phyloP scores from a whole-genome alignment of 2,797 vertebrate species.

The Hapalemur alaotrensis region DNA sequence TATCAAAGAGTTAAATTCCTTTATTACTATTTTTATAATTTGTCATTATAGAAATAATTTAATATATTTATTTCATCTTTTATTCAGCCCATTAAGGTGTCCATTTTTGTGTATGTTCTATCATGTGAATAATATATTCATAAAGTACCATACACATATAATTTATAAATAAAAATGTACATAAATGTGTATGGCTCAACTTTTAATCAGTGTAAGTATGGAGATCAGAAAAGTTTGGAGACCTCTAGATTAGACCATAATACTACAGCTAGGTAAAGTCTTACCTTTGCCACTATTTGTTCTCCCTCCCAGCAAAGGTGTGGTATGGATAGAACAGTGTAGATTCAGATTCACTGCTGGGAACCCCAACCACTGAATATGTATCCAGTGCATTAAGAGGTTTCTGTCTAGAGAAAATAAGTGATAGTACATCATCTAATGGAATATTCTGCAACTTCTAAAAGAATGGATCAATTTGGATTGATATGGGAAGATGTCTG shows the following conservation, averaged over 20 bases:
- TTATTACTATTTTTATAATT: neutral
- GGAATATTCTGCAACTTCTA: neutral
- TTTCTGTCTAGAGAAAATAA: neutral
- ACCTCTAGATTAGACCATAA: neutral
- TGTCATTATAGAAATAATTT: neutral
- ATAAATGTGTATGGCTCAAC: neutral
- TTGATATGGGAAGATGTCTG: neutral
- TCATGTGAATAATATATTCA: neutral
- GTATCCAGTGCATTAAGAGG: neutral
- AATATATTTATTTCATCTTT: neutral
- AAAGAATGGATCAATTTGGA: neutral
- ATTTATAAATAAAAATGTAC: neutral
- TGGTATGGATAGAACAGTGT: accelerated
- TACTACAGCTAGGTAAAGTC: neutral
- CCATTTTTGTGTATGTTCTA: neutral
- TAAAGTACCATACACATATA: neutral
- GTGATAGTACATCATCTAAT: neutral
- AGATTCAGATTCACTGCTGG: neutral
- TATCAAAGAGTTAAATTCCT: neutral
- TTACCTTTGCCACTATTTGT: neutral
- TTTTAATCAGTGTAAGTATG: neutral
- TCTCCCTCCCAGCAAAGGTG: neutral
- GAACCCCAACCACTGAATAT: neutral
- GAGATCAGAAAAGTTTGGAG: neutral
- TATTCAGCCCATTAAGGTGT: neutral